These are phyloP conservation scores for Cladorhizidae sp. DNA, from an alignment of 37 sponge, comb jelly and placozoan genomes.

Conservation along the genomic window DNA sequence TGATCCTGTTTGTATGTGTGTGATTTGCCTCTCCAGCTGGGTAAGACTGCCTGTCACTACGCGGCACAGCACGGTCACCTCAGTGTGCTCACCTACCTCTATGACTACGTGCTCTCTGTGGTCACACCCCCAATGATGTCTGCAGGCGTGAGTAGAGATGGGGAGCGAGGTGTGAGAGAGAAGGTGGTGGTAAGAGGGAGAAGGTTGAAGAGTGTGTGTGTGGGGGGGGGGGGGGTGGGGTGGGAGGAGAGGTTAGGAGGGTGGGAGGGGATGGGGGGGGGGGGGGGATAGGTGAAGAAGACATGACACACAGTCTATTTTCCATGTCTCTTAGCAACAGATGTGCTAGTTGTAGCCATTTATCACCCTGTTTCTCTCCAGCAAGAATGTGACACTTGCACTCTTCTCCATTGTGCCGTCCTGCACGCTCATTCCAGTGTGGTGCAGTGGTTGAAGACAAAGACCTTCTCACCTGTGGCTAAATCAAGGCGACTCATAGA, in stretches of 20 bases:
- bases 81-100: slow-evolving; percentile 44
- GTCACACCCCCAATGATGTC: slow-evolving; percentile 21
- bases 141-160: slow-evolving; percentile 31
- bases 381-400: slow-evolving; percentile 16
- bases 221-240: not conserved
- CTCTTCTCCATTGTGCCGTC: slow-evolving; percentile 69
- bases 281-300: not conserved
- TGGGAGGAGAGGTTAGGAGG: too few species aligned
- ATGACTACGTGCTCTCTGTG: slow-evolving; percentile 35
- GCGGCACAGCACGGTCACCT: slow-evolving; percentile 77
- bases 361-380: not conserved
- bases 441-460: slow-evolving; percentile 50
- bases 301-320: not conserved
- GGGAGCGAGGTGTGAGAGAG: too few species aligned
- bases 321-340: not conserved
- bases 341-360: not conserved
- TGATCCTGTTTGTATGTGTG: too few species aligned
- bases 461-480: slow-evolving; percentile 41
- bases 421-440: slow-evolving; percentile 28
- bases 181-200: too few species aligned
- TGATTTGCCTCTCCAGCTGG: slow-evolving; percentile 57
- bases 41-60: slow-evolving; percentile 68
- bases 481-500: slow-evolving; percentile 39
- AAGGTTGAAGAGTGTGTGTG: not conserved
- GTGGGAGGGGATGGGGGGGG: not conserved